Evolutionary conservation across 2,797 vertebrate species (phyloP).

Genomic region (Sylvilagus floridanus): DNA sequence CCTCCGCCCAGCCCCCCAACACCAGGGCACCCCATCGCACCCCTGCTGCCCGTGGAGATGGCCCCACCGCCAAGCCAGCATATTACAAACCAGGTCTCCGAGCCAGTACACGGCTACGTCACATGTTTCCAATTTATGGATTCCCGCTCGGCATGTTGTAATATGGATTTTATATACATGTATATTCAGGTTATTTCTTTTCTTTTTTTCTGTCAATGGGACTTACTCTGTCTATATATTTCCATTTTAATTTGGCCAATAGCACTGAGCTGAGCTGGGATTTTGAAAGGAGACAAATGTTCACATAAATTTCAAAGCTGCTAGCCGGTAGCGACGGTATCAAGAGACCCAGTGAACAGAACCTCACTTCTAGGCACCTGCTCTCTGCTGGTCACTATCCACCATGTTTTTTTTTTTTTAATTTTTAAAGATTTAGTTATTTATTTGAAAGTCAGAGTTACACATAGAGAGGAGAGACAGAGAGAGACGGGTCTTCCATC

Average conservation of each 20-base stretch:
- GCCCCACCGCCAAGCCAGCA: background rate
- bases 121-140: constrained; percentile 65
- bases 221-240: background rate
- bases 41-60: background rate
- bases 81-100: background rate
- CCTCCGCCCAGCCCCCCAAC: constrained; percentile 47
- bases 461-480: too few species aligned
- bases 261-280: background rate
- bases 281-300: background rate
- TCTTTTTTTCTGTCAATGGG: background rate
- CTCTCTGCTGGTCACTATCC: rapidly evolving
- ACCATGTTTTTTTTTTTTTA: too few species aligned
- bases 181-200: background rate
- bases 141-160: constrained; percentile 33
- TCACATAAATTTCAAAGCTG: background rate
- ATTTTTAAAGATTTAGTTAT: too few species aligned
- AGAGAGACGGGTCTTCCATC: too few species aligned
- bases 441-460: too few species aligned
- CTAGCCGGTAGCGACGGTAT: rapidly evolving
- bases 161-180: constrained; percentile 1
- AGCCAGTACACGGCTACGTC: background rate
- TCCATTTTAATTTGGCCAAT: constrained; percentile 22
- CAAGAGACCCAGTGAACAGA: background rate
- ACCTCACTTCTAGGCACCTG: background rate
- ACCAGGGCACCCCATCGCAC: background rate